Evolutionary conservation across 2,888 invertebrate genomes (phyloP).

Genomic region (Strigamia transsilvanica): DNA sequence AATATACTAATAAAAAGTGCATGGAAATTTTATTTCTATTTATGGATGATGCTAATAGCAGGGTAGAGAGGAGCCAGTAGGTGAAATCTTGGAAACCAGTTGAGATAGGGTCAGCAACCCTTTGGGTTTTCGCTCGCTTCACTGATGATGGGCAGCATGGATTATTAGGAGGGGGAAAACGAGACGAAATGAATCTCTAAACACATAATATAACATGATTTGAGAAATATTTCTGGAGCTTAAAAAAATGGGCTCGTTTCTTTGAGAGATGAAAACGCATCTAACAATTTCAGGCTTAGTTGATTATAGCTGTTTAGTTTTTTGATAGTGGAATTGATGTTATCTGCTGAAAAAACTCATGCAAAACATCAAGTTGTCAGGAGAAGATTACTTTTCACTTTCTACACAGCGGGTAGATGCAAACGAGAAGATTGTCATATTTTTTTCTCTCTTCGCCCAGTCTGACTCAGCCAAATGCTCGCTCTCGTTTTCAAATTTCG

Average conservation of each 20-base stretch:
- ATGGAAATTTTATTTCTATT: conserved; percentile 18
- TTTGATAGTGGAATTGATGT: conserved; percentile 15
- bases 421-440: conserved; percentile 31
- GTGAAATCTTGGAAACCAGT: conserved; percentile 30
- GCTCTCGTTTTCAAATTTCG: no score
- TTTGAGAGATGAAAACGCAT: neutral
- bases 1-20: neutral
- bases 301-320: conserved; percentile 30
- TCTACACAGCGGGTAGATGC: conserved; percentile 7
- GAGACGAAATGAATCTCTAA: neutral
- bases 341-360: conserved; percentile 18
- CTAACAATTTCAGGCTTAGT: neutral
- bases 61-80: neutral
- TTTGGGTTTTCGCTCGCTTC: conserved; percentile 6
- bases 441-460: neutral
- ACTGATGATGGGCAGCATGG: conserved; percentile 13
- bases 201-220: neutral
- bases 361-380: conserved; percentile 35
- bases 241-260: neutral
- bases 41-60: conserved; percentile 16
- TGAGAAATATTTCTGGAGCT: neutral
- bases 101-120: conserved; percentile 27
- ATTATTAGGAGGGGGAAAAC: neutral
- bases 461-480: conserved; percentile 11
- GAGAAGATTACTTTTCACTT: conserved; percentile 35